Evolutionary conservation across 2,888 invertebrate species (phyloP).

Genomic region (Ashinkailepas kermadecensis): DNA sequence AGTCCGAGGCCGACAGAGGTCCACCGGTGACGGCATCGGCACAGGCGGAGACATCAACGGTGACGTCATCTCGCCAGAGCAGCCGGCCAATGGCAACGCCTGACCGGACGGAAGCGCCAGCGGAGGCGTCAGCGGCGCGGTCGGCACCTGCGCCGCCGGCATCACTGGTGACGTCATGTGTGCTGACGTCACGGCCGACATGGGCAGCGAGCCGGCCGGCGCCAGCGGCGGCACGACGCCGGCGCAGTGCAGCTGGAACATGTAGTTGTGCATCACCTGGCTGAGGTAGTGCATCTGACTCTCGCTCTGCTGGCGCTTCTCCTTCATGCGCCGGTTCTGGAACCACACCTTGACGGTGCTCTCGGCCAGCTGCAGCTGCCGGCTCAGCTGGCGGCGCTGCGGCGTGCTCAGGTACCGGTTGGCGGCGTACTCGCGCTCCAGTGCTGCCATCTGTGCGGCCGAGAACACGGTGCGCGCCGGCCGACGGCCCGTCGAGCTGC

Average conservation of each 20-base stretch:
- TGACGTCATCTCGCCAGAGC: background rate
- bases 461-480: conserved; percentile 34
- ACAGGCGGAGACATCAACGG: background rate
- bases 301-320: conserved; percentile 31
- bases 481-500: background rate
- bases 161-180: too few relatives aligned
- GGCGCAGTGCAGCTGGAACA: conserved; percentile 23
- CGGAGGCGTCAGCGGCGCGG: background rate
- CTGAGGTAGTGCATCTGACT: conserved; percentile 19
- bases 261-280: conserved; percentile 13
- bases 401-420: conserved; percentile 34
- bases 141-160: too few relatives aligned
- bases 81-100: background rate
- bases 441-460: conserved; percentile 30
- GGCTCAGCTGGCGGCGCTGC: conserved; percentile 32
- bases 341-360: conserved; percentile 34
- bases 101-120: background rate
- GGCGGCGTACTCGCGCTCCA: conserved; percentile 32
- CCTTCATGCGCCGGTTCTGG: conserved; percentile 35
- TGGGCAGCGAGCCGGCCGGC: background rate
- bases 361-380: conserved; percentile 31
- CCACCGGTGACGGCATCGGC: background rate
- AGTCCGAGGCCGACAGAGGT: background rate
- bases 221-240: background rate
- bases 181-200: too few relatives aligned